Conservation (phyloP, 2,888 invertebrate species). For the Gastracanthus pulcherrimus region DNA sequence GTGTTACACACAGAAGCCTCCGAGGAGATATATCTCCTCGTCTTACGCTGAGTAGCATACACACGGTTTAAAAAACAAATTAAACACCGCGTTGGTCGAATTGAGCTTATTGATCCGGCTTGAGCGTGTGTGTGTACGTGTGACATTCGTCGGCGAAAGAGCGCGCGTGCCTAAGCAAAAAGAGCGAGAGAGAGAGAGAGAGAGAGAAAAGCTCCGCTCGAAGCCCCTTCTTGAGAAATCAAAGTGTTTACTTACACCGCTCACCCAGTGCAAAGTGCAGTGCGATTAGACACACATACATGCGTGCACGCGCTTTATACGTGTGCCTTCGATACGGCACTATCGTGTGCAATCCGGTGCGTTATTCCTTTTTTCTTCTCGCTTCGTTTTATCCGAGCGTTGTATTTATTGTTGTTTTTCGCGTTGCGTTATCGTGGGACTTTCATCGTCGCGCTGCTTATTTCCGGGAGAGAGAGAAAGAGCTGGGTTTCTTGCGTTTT, state of each 20-base stretch:
- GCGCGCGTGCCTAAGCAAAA: not conserved
- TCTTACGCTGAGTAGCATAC: not conserved
- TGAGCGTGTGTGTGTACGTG: not conserved
- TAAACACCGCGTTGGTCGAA: not conserved
- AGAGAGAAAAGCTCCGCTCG: not conserved
- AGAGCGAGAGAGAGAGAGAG: not conserved
- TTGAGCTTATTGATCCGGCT: slow-evolving; percentile 33
- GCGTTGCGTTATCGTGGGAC: not conserved
- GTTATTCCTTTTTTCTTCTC: not conserved
- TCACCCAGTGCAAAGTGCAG: slow-evolving; percentile 23
- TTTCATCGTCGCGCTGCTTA: not conserved
- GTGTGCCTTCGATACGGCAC: not conserved
- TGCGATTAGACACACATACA: not conserved
- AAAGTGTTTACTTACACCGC: not conserved
- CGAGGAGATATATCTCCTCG: not conserved
- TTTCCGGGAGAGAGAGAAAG: not conserved
- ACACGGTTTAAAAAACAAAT: not conserved
- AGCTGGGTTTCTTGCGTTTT: not conserved
- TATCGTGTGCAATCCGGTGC: not conserved
- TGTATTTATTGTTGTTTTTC: not conserved
- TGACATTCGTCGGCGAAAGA: not conserved
- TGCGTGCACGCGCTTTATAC: not conserved
- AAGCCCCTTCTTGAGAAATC: slow-evolving; percentile 37
- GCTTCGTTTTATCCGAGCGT: not conserved
- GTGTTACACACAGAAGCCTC: too few species aligned